A percentile compares a stretch with the other conserved stretches of the same genome.
phyloP scores from a whole-genome alignment of 2,113 vertebrate genomes.

The Leptodactylus fuscus region DNA sequence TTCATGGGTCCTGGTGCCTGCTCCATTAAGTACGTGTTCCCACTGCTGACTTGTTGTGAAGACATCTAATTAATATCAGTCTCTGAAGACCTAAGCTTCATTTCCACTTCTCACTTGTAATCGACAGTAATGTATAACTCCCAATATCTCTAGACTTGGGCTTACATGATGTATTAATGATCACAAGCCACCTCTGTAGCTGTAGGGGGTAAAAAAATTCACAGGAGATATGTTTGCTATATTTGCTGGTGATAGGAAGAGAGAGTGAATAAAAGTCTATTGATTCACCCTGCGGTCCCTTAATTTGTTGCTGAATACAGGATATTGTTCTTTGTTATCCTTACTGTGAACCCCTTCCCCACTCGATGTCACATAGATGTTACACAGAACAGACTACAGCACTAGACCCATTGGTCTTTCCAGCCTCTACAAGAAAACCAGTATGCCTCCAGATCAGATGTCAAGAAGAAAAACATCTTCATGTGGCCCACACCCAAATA shows the following conservation, averaged over 20 bases:
- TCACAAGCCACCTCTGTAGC: background rate
- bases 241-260: background rate
- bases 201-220: too few species aligned
- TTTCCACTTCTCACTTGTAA: background rate
- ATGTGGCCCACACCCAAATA: too few species aligned
- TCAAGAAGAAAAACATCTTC: too few species aligned
- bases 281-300: background rate
- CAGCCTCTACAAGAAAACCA: too few species aligned
- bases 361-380: too few species aligned
- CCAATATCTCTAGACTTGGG: background rate
- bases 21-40: background rate
- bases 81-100: background rate
- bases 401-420: too few species aligned
- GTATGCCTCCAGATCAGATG: too few species aligned
- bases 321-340: background rate
- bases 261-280: background rate
- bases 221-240: background rate
- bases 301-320: background rate
- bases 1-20: background rate
- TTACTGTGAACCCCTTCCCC: background rate
- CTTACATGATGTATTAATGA: background rate
- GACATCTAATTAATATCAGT: background rate
- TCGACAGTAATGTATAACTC: conserved; percentile 3
- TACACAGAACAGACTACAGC: too few species aligned
- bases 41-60: background rate